Evolutionary conservation across 1,140 invertebrate species (phyloP).

Genomic region (Elysia chlorotica): DNA sequence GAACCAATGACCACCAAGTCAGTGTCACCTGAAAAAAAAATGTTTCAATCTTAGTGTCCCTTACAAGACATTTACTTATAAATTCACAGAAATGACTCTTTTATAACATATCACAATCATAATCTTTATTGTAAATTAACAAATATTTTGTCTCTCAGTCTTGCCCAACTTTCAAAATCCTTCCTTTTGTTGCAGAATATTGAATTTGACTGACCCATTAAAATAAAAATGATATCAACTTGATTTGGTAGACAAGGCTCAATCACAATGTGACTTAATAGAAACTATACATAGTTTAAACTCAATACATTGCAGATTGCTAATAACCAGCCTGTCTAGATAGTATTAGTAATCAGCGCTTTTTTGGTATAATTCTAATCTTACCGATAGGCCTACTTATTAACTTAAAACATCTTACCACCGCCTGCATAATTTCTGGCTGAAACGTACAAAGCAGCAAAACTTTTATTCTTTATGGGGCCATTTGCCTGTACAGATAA

Average conservation of each 20-base stretch:
- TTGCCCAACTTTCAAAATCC: not conserved
- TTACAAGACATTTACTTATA: too few species aligned
- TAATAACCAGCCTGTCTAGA: too few species aligned
- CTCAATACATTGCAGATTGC: too few species aligned
- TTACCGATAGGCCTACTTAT: not conserved
- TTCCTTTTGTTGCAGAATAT: too few species aligned
- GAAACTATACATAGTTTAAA: not conserved
- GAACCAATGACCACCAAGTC: conserved; percentile 98
- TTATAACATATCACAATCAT: too few species aligned
- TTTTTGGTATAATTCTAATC: not conserved
- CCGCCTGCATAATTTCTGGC: conserved; percentile 28
- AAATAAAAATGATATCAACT: not conserved
- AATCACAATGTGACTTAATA: not conserved
- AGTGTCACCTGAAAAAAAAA: conserved; percentile 48
- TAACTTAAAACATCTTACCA: conserved; percentile 1
- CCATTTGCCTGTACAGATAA: conserved; percentile 17
- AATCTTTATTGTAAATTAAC: too few species aligned
- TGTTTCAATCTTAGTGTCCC: too few species aligned
- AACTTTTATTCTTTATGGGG: not conserved
- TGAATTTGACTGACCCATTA: too few species aligned
- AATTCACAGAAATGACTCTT: too few species aligned
- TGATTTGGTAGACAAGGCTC: not conserved
- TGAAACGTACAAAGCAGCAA: conserved; percentile 22
- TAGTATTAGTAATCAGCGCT: too few species aligned
- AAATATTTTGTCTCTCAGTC: not conserved